Conservation (phyloP, 2,888 invertebrate genomes). For the Scelioninae gen. 2 region DNA sequence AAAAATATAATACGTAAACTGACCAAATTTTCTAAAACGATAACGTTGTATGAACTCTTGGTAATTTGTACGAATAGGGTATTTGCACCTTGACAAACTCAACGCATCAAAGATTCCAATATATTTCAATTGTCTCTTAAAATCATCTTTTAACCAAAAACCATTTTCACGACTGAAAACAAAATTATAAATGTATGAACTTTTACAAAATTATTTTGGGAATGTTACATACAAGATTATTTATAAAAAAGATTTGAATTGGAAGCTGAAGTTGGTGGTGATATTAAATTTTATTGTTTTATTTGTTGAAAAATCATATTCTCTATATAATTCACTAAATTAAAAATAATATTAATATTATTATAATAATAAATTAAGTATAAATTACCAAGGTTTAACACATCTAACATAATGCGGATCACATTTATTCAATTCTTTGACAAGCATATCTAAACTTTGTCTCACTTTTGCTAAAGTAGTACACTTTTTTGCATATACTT, state of each 20-base stretch:
- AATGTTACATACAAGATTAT: too few relatives aligned
- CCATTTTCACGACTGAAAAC: conserved; percentile 58
- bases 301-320: too few relatives aligned
- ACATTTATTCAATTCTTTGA: conserved; percentile 70
- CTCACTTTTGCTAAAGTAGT: conserved; percentile 72
- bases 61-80: conserved; percentile 63
- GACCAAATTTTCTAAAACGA: conserved; percentile 53
- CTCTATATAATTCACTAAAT: too few relatives aligned
- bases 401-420: conserved; percentile 75
- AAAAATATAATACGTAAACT: too few relatives aligned
- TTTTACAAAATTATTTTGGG: too few relatives aligned
- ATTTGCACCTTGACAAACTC: conserved; percentile 65
- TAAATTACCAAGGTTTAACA: conserved; percentile 69
- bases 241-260: too few relatives aligned
- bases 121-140: conserved; percentile 63
- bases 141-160: conserved; percentile 62
- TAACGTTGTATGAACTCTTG: conserved; percentile 65
- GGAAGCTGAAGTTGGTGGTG: too few relatives aligned
- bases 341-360: too few relatives aligned
- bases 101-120: conserved; percentile 65
- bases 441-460: conserved; percentile 71
- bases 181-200: too few relatives aligned
- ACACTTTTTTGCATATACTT: conserved; percentile 61
- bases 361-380: background rate
- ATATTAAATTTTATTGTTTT: too few relatives aligned